phyloP scores from a whole-genome alignment of 2,888 invertebrate species.

The Protophormia terraenovae region DNA sequence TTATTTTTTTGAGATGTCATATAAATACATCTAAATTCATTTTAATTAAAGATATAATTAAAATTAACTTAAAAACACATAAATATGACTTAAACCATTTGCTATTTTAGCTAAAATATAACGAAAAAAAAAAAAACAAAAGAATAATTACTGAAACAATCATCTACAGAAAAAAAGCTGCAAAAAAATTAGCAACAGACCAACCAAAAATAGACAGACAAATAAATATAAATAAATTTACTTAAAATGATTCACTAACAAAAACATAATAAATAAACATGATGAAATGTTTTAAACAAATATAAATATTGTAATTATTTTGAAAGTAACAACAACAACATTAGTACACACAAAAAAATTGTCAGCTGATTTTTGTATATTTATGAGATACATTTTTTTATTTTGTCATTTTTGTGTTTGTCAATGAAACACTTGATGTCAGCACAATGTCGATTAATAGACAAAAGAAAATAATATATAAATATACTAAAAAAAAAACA shows the following conservation, averaged over 20 bases:
- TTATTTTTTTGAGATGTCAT: conserved; percentile 6
- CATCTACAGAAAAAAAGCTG: not conserved
- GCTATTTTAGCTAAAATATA: not conserved
- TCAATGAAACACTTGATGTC: conserved; percentile 24
- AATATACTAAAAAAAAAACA: conserved; percentile 2
- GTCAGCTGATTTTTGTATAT: conserved; percentile 49
- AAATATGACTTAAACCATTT: conserved; percentile 51
- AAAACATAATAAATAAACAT: conserved; percentile 42
- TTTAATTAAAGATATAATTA: conserved; percentile 56
- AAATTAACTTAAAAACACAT: conserved; percentile 60
- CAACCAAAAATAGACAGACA: conserved; percentile 24
- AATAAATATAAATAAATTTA: conserved; percentile 41
- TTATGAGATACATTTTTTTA: not conserved
- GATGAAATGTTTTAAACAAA: conserved; percentile 29
- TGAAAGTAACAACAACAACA: not conserved
- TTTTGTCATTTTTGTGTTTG: not conserved
- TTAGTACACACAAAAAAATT: not conserved
- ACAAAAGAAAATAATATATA: not conserved
- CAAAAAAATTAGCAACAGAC: not conserved
- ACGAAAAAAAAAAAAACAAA: not conserved
- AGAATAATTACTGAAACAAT: conserved; percentile 34
- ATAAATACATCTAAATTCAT: conserved; percentile 22
- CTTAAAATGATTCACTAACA: conserved; percentile 40
- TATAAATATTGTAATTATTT: conserved; percentile 52
- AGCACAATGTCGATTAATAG: conserved; percentile 14